phyloP scores from a whole-genome alignment of 2,888 invertebrate species.

The Fragum fragum region DNA sequence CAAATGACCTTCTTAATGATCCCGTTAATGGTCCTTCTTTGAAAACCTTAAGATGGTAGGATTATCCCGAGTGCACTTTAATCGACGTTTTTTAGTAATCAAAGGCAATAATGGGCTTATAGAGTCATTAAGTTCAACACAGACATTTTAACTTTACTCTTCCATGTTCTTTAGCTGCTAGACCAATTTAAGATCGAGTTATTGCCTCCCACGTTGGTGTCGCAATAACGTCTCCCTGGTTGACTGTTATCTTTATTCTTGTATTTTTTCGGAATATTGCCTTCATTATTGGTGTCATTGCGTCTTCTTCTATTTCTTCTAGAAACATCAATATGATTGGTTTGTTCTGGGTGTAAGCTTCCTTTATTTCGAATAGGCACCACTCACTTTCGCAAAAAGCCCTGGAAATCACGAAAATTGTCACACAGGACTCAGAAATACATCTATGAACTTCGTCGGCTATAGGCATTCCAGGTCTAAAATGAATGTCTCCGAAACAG shows the following conservation, averaged over 20 bases:
- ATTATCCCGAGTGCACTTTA: too few relatives aligned
- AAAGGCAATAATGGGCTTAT: too few relatives aligned
- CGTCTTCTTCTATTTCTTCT: not conserved
- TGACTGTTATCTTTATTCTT: not conserved
- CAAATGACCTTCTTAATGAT: too few relatives aligned
- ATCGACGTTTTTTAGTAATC: too few relatives aligned
- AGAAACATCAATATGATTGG: constrained; percentile 35
- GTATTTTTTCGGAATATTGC: not conserved
- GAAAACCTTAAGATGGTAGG: too few relatives aligned
- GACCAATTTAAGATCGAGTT: not conserved
- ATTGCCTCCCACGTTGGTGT: not conserved
- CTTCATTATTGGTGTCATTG: not conserved
- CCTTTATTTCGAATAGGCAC: constrained; percentile 26
- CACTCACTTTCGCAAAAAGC: constrained; percentile 10
- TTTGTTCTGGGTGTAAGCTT: constrained; percentile 23
- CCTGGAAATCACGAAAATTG: constrained; percentile 15
- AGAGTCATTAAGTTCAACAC: too few relatives aligned
- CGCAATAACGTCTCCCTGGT: not conserved
- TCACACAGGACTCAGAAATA: not conserved
- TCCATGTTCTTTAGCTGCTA: not conserved
- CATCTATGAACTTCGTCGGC: not conserved
- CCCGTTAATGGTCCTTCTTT: too few relatives aligned
- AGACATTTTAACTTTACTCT: too few relatives aligned
- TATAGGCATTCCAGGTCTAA: not conserved
- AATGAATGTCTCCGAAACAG: not conserved